A percentile compares a stretch with the other conserved stretches of the same genome.
Evolutionary conservation across 1,140 invertebrate genomes (phyloP).

Genomic region (Zaprionus inermis): DNA sequence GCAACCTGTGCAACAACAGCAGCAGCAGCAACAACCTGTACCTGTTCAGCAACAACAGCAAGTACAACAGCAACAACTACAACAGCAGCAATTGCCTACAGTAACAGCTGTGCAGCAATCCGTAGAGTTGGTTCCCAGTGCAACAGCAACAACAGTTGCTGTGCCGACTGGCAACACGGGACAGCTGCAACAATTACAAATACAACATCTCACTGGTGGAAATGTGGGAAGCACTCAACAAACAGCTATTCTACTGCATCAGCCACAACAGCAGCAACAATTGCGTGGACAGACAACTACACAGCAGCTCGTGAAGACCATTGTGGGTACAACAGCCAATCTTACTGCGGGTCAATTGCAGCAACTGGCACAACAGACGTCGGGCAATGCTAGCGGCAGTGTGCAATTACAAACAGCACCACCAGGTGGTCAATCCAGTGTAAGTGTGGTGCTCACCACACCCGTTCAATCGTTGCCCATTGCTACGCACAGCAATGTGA

Average conservation of each 20-base stretch:
- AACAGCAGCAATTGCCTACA: conserved; percentile 42
- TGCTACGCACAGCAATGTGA: conserved; percentile 65
- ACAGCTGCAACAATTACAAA: conserved; percentile 64
- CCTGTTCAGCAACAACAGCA: conserved; percentile 66
- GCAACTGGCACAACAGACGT: conserved; percentile 68
- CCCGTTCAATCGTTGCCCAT: conserved; percentile 72
- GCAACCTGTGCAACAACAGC: conserved; percentile 29
- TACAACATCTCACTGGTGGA: conserved; percentile 66
- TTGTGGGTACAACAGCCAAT: conserved; percentile 69
- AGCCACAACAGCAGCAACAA: conserved; percentile 62
- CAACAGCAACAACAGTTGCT: conserved; percentile 56
- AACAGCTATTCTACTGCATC: conserved; percentile 70
- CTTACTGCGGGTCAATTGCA: conserved; percentile 72
- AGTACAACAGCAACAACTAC: conserved; percentile 48
- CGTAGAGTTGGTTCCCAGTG: conserved; percentile 44
- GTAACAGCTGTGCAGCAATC: conserved; percentile 38
- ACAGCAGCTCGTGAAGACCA: conserved; percentile 79
- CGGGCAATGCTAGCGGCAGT: conserved; percentile 30
- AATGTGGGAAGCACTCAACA: conserved; percentile 57
- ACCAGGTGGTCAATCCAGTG: conserved; percentile 59
- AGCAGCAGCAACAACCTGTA: conserved; percentile 62
- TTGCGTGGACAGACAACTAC: conserved; percentile 56
- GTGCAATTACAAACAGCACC: conserved; percentile 46
- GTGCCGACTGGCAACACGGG: conserved; percentile 52
- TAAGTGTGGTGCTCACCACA: conserved; percentile 82